Conservation (phyloP, 1,140 invertebrate genomes). For the Listronotus oregonensis region DNA sequence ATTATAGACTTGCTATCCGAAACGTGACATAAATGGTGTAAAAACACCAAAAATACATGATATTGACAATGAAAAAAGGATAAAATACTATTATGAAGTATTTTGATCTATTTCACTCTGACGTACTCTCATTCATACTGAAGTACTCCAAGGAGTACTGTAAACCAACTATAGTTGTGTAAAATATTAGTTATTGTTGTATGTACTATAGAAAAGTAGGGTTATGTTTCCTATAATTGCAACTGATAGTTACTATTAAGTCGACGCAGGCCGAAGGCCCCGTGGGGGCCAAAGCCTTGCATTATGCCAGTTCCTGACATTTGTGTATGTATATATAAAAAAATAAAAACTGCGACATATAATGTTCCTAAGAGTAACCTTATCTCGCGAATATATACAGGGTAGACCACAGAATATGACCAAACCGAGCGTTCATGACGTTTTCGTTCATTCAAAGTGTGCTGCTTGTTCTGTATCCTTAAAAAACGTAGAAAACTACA, state of each 20-base stretch:
- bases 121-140: neutral
- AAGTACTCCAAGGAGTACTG: neutral
- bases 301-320: constrained; percentile 49
- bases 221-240: constrained; percentile 56
- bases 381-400: constrained; percentile 25
- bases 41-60: no score
- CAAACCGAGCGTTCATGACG: no score
- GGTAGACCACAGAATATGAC: neutral
- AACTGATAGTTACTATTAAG: constrained; percentile 57
- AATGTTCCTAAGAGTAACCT: constrained; percentile 51
- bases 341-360: constrained; percentile 48
- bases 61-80: no score
- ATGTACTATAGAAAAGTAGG: constrained; percentile 53
- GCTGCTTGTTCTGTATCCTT: no score
- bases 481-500: no score
- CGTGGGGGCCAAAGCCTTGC: neutral
- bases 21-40: neutral
- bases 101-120: neutral
- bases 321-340: constrained; percentile 39
- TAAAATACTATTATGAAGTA: no score
- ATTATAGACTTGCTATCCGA: no score
- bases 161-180: constrained; percentile 41
- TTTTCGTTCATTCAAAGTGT: no score
- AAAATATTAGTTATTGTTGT: constrained; percentile 55
- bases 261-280: constrained; percentile 23